Evolutionary conservation across 2,113 vertebrate species (phyloP), one percentile per base, ranked within the genome.

Genomic region (Macroglossus sobrinus): DNA sequence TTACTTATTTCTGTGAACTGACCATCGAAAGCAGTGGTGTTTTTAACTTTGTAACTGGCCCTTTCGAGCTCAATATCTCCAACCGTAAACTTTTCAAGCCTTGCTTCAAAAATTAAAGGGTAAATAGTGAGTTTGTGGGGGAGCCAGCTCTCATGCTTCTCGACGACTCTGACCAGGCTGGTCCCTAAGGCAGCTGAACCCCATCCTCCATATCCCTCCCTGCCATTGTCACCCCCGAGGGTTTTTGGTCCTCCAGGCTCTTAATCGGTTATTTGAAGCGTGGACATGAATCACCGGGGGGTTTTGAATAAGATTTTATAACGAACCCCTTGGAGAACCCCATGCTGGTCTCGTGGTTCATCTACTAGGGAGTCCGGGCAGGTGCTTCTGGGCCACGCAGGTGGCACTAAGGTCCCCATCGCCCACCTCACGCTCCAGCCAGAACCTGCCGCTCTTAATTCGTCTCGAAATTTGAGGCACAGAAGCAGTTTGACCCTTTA

Each of bases 321-420:
- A 82, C 9, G 43, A 81, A 55, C n/a, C 53, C 68, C 35, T 57
- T 57, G 21, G 75, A 50, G 64, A 47, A 1, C 28, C 38, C 59
- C 11, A 50, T 61, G n/a, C 53, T 66, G 16, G 3, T 66, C 91
- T 75, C 15, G 5, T 5, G 45, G 14, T 16, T 75, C 72, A 26
- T 68, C 68, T n/a, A 16, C 33, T 28, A 38, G 50, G 53, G 50
- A 22, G 28, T 43, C 61, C 84, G 24, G 22, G 18, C 45, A 61
- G 85, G 45, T 84, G 84, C 24, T n/a, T 24, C 33, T 18, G 13
- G 8, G 59, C 16, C 79, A 35, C 26, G 19, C 28, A 22, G 47
- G 24, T n/a, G 64, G 35, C n/a, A 4, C 2, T 4, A 0, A 19
- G 21, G 7, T 69, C 5, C 2, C 24, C 55, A 33, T 1, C 10